Percentiles rank a stretch among this genome's conserved stretches.
Evolutionary conservation across 2,888 invertebrate species (phyloP).

Genomic region (Eurois occulta): DNA sequence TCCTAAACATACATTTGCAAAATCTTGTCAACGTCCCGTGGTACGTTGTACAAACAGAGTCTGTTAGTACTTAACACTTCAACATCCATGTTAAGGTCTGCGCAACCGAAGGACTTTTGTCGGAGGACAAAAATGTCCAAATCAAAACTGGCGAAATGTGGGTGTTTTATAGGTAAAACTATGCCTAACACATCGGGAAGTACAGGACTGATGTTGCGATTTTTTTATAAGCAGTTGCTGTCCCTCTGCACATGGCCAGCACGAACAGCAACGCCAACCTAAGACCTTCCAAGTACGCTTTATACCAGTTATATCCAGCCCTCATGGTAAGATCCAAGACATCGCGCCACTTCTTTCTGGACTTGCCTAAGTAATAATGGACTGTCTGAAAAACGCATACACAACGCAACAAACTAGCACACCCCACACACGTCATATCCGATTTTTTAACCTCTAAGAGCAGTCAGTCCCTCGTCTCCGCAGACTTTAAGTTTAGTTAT

Average conservation of each 20-base stretch:
- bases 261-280: not conserved
- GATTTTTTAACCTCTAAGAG: not conserved
- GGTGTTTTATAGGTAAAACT: not conserved
- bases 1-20: not conserved
- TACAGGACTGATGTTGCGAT: not conserved
- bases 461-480: not conserved
- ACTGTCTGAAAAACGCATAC: not conserved
- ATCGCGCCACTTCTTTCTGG: not conserved
- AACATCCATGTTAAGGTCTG: not conserved
- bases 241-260: not conserved
- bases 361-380: not conserved
- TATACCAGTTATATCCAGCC: not conserved
- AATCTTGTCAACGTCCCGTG: slow-evolving; percentile 14
- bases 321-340: not conserved
- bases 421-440: not conserved
- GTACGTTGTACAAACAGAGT: not conserved
- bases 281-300: not conserved
- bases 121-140: not conserved
- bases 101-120: not conserved
- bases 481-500: not conserved
- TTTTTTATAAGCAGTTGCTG: not conserved
- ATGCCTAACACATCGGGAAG: not conserved
- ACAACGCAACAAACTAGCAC: not conserved
- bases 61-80: not conserved
- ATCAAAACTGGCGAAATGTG: not conserved